Evolutionary conservation across 2,888 invertebrate genomes (phyloP), one percentile per base, ranked within the genome.

Genomic region (Sacculina carcini): DNA sequence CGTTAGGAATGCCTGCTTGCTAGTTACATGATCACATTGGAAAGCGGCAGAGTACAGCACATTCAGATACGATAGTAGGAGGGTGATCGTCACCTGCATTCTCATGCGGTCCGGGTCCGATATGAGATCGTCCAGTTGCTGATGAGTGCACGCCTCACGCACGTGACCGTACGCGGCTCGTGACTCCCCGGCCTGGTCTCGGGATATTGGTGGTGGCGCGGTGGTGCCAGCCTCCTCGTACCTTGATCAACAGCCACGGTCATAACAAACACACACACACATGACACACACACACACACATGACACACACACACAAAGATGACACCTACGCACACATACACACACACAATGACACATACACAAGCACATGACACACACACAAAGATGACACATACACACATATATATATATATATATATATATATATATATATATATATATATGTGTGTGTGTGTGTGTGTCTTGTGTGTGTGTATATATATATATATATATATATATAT

Each of bases 81-180:
- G 28, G 53, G 55, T 14, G 10, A 36, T 19, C 23, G 51, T 36
- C 48, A 58, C 84, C 64, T 86, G 94, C 89, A 94, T 92, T 60
- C 90, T 71, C 83, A 94, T 87, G 58, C 82, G 85, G 64, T 96
- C 94, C 0, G 90, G 89, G 67, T 94, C 90, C 7, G 83, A 78
- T 51, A 86, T 76, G 46, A 94, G 67, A 57, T 85, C 85, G 58
- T 86, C 82, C 42, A 94, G 66, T 54, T 81, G 77, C 51, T 79
- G 79, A 46, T 76, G 68, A 58, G 79, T 77, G 57, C 74, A 73
- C 14, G 87, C 82, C 67, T 96, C 94, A 49, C 73, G 72, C 1
- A 80, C 79, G 64, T 76, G 80, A 63, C 90, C 87, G 65, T 92
- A 94, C 1, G 92, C 90, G 55, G 79, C 76, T 56, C 84, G 79